phyloP scores from a whole-genome alignment of 2,888 invertebrate genomes.

The Allolobophora icterica region DNA sequence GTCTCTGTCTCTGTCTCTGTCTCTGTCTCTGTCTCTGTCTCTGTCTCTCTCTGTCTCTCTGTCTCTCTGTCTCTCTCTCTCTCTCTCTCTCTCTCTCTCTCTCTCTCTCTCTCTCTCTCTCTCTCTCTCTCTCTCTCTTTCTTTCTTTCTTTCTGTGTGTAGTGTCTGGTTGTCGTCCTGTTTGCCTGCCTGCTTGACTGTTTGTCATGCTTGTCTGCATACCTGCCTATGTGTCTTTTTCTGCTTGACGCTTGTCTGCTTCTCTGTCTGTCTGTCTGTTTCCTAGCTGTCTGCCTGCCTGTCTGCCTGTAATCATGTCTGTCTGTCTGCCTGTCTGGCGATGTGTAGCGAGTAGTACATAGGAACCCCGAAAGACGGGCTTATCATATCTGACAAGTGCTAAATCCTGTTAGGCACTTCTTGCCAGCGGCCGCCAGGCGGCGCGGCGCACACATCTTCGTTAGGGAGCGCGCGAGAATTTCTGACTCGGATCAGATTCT shows the following conservation, averaged over 20 bases:
- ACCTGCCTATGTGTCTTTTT: no score
- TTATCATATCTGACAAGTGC: constrained; percentile 17
- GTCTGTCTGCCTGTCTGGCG: background rate
- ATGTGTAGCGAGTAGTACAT: constrained; percentile 2
- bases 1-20: background rate
- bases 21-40: background rate
- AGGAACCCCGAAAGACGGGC: constrained; percentile 2
- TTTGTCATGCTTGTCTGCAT: background rate
- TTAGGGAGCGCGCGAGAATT: constrained; percentile 17
- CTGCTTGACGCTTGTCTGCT: background rate
- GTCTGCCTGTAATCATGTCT: background rate
- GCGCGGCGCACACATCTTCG: constrained; percentile 10
- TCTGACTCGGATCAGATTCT: constrained; percentile 17
- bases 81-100: background rate
- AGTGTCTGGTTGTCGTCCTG: background rate
- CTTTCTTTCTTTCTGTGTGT: background rate
- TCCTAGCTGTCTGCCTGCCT: background rate
- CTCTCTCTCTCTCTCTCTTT: no score
- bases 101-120: background rate
- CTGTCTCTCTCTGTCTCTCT: background rate
- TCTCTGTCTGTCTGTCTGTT: background rate
- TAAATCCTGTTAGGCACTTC: constrained; percentile 17
- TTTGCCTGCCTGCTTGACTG: background rate
- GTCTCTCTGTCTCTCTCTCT: background rate
- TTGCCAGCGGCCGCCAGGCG: background rate